These are phyloP conservation scores for Ciona savignyi DNA, from an alignment of 23 tunicate species.

Conservation along the genomic window DNA sequence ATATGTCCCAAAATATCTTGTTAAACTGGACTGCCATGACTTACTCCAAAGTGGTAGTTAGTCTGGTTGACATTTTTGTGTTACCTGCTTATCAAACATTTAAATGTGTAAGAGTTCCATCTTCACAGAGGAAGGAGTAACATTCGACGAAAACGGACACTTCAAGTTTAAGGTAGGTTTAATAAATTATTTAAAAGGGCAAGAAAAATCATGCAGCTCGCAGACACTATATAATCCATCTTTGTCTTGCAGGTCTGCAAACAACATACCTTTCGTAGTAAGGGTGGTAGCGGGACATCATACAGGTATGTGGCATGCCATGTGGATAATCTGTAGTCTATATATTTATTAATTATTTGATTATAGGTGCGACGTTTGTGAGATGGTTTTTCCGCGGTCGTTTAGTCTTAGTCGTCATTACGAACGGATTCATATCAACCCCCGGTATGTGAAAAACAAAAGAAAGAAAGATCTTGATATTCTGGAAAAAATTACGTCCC, in stretches of 20 bases:
- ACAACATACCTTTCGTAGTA: constrained; percentile 40
- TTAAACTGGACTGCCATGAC: too few relatives aligned
- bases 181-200: not conserved
- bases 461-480: constrained; percentile 39
- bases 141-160: constrained; percentile 46
- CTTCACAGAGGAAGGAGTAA: constrained; percentile 27
- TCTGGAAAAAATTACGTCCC: constrained; percentile 1
- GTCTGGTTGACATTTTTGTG: too few relatives aligned
- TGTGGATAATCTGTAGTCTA: too few relatives aligned
- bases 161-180: constrained; percentile 61
- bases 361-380: constrained; percentile 73
- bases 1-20: too few relatives aligned
- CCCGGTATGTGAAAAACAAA: constrained; percentile 50
- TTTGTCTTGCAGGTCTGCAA: constrained; percentile 33
- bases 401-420: constrained; percentile 81
- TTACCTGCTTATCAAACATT: too few relatives aligned
- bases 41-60: too few relatives aligned
- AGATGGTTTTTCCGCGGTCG: constrained; percentile 72
- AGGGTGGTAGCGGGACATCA: constrained; percentile 37
- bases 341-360: not conserved
- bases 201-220: not conserved
- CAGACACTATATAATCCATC: not conserved
- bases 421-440: constrained; percentile 70
- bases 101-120: too few relatives aligned
- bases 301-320: constrained; percentile 33